Conservation (phyloP, 2,888 invertebrate species). For the Drosophila pullipes region DNA sequence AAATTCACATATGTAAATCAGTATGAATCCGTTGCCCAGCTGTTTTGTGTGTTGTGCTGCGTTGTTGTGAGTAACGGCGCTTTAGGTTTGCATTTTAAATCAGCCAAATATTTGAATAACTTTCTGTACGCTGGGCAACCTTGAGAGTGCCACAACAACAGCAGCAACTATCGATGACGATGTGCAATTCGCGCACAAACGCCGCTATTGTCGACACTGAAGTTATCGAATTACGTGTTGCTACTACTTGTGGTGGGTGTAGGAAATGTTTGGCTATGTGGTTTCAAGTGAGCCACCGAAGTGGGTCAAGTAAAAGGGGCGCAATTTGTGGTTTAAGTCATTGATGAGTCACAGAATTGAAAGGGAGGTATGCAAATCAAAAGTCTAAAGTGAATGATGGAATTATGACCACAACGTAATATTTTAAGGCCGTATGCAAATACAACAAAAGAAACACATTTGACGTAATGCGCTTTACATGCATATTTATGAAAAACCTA, state of each 20-base stretch:
- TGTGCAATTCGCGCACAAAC: constrained; percentile 4
- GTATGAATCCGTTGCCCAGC: constrained; percentile 12
- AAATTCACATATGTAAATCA: constrained; percentile 8
- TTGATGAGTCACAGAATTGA: constrained; percentile 40
- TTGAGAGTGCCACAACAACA: constrained; percentile 43
- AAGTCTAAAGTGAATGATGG: constrained; percentile 13
- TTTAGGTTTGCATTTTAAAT: constrained; percentile 66
- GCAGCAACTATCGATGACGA: constrained; percentile 27
- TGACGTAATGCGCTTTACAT: not conserved
- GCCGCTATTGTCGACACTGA: not conserved
- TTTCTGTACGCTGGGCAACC: constrained; percentile 52
- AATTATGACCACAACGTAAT: constrained; percentile 13
- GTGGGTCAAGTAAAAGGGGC: constrained; percentile 41
- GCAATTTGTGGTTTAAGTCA: constrained; percentile 14
- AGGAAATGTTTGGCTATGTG: constrained; percentile 15
- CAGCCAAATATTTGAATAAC: constrained; percentile 55
- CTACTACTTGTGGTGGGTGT: constrained; percentile 21
- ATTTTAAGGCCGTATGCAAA: constrained; percentile 31
- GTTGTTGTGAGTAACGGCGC: constrained; percentile 18
- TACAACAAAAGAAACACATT: constrained; percentile 12
- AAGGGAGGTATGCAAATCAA: constrained; percentile 3
- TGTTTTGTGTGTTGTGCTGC: not conserved
- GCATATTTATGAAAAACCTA: constrained; percentile 4
- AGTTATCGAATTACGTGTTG: constrained; percentile 37
- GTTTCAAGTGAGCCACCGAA: constrained; percentile 14